Percentiles rank a stretch among this genome's conserved stretches.
Evolutionary conservation across 30 jellyfish, hydroid and myxozoan species (phyloP).

Genomic region (Cassiopea andromeda): DNA sequence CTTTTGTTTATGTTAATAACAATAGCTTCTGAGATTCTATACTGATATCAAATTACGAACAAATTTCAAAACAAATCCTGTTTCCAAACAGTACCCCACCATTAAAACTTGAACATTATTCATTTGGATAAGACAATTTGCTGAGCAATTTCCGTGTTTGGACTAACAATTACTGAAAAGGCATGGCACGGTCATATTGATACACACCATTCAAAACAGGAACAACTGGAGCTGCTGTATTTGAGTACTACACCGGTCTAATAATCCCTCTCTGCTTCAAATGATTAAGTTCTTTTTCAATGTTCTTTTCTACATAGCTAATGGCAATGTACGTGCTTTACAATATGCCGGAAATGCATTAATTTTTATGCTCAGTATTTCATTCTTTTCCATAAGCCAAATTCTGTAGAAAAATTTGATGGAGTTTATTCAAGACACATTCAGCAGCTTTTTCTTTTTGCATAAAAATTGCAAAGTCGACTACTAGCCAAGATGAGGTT

Average conservation of each 20-base stretch:
- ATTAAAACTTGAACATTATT: too few relatives aligned
- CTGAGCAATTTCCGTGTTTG: constrained; percentile 48
- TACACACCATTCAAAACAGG: constrained; percentile 64
- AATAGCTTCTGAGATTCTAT: constrained; percentile 36
- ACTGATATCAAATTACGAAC: constrained; percentile 33
- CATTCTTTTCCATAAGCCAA: constrained; percentile 14
- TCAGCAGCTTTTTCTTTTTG: constrained; percentile 31
- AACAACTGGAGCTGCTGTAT: constrained; percentile 82
- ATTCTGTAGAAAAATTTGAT: constrained; percentile 10
- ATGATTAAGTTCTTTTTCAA: constrained; percentile 51
- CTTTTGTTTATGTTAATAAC: constrained; percentile 54
- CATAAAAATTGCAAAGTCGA: constrained; percentile 52
- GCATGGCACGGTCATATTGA: constrained; percentile 62
- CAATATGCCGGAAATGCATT: constrained; percentile 50
- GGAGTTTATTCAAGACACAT: constrained; percentile 41
- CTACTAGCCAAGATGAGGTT: constrained; percentile 58
- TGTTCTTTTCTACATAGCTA: constrained; percentile 27
- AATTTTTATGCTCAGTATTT: constrained; percentile 20
- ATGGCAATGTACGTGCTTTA: constrained; percentile 30
- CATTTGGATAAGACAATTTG: background rate
- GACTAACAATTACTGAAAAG: constrained; percentile 33
- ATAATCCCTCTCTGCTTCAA: constrained; percentile 55
- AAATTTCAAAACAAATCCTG: constrained; percentile 23
- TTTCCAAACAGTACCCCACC: too few relatives aligned
- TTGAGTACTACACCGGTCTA: constrained; percentile 53